phyloP scores from a whole-genome alignment of 1,140 invertebrate genomes.

The Papilio glaucus region DNA sequence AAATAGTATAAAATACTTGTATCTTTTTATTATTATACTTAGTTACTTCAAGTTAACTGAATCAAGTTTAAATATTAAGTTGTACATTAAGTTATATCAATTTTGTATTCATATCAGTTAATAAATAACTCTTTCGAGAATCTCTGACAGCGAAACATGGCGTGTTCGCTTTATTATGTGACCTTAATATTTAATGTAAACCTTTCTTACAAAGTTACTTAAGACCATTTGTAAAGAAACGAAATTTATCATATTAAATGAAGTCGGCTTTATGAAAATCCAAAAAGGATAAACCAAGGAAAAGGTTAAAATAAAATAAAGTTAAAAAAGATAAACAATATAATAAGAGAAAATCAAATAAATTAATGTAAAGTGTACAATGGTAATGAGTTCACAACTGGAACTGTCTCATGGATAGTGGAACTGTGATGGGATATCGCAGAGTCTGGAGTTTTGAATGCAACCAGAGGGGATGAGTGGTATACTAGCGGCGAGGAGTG shows the following conservation, averaged over 20 bases:
- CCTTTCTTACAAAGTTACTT: background rate
- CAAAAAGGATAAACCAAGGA: background rate
- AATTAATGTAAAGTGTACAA: conserved; percentile 50
- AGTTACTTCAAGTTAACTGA: too few relatives aligned
- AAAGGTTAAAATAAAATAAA: background rate
- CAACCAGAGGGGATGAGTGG: conserved; percentile 54
- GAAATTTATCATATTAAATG: background rate
- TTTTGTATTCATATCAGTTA: background rate
- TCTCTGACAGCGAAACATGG: background rate
- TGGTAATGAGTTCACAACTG: conserved; percentile 53
- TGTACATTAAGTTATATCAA: background rate
- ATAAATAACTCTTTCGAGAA: background rate
- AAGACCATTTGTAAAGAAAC: background rate
- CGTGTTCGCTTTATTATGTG: background rate
- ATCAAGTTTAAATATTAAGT: too few relatives aligned
- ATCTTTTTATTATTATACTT: too few relatives aligned
- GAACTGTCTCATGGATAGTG: conserved; percentile 65
- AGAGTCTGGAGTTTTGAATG: conserved; percentile 59
- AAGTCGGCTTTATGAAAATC: background rate
- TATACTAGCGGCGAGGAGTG: conserved; percentile 40
- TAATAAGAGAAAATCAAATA: conserved; percentile 6
- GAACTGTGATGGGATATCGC: conserved; percentile 66
- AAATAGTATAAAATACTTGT: too few relatives aligned
- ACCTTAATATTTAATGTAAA: conserved; percentile 4
- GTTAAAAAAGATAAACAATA: background rate